phyloP scores from a whole-genome alignment of 2,113 vertebrate species.

The Acinonyx jubatus region DNA sequence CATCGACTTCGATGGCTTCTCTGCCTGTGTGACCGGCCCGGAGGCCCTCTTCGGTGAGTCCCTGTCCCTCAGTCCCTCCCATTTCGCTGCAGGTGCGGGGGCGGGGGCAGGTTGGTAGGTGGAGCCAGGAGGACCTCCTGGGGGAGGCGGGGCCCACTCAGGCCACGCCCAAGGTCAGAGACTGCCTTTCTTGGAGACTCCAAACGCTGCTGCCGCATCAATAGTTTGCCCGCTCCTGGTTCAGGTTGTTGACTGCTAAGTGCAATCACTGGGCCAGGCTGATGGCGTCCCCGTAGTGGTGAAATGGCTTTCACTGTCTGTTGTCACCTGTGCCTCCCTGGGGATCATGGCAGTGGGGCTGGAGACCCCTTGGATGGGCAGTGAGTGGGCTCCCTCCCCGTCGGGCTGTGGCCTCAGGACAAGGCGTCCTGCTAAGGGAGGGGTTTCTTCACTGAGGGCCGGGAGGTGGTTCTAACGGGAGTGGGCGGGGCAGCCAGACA shows the following conservation, averaged over 20 bases:
- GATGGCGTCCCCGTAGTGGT: no score
- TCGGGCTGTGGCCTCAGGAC: neutral
- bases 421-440: neutral
- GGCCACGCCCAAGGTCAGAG: neutral
- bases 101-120: no score
- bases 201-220: neutral
- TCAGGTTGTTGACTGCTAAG: neutral
- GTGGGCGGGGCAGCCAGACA: neutral
- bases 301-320: neutral
- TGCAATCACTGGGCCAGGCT: neutral
- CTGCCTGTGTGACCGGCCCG: constrained; percentile 90
- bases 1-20: constrained; percentile 91
- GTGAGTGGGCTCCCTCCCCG: no score
- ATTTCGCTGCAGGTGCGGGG: neutral
- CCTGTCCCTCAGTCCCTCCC: no score
- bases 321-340: rapidly evolving
- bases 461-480: neutral
- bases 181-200: neutral
- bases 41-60: constrained; percentile 94
- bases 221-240: no score
- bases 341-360: neutral
- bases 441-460: neutral
- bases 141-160: neutral
- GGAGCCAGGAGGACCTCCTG: neutral
- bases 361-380: no score